Base-by-base conservation (phyloP, 2,797 vertebrate genomes). In the Leptoclinus maculatus region DNA sequence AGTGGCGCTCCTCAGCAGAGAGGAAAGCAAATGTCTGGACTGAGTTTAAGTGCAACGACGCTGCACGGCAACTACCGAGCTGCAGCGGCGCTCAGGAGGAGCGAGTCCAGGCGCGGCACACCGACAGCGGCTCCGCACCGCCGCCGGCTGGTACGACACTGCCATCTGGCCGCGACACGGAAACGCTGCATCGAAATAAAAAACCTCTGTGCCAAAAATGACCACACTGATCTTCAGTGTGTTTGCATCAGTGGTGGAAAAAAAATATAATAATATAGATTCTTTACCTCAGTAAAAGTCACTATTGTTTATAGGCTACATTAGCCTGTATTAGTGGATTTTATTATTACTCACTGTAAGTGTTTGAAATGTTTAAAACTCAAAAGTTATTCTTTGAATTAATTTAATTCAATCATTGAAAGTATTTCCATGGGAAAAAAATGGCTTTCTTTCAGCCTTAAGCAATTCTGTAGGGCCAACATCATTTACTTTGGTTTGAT, bases 121-220 rank as follows among this genome's bases (percentile, higher is more conserved):
- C 29, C 14, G 25, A 57, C 21, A 2, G 63, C 56, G 53, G 72
- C 71, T 41, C 39, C 0, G 51, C 67, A 6, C 13, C 38, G 34
- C 14, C 3, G 21, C 51, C 1, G 63, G 14, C 59, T 5, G 63
- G 5, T 1, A 13, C 73, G 27, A 85, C 84, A 41, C 47, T 62
- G 83, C 51, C 92, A 56, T 11, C 93, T 89, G 78, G 62, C 8
- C 87, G 87, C 3, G 4, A 17, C 6, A 7, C 2, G 5, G 8
- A 4, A 1, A 2, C 1, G 7, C 65, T 19, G 32, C 29, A 21
- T 0, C 2, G 0, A 5, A 5, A 8, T 3, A 17, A 25, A n/a
- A 32, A 12, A 25, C 9, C 23, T 4, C 23, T 8, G 23, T 12
- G 5, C 19, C 12, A 13, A 16, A 16, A 38, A 16, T 23, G 13